Percentiles rank a stretch among this genome's conserved stretches.
Evolutionary conservation across 2,888 invertebrate species (phyloP).

Genomic region (Ectemnius lituratus): DNA sequence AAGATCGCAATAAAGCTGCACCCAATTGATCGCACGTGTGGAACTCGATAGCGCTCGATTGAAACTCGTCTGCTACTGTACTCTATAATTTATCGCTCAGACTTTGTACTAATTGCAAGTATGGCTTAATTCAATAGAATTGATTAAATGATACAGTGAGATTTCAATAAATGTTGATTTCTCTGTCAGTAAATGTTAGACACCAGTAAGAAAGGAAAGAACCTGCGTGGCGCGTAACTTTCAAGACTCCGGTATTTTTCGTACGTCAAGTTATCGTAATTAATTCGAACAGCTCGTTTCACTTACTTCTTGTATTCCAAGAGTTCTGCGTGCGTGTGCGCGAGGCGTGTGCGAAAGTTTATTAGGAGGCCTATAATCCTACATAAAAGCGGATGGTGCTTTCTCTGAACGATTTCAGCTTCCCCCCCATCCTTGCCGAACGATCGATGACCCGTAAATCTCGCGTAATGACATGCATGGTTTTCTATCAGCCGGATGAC

Average conservation of each 20-base stretch:
- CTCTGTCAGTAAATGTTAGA: not conserved
- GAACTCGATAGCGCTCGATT: too few species aligned
- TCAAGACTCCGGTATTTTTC: not conserved
- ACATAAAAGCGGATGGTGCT: constrained; percentile 60
- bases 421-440: not conserved
- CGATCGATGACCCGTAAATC: constrained; percentile 12
- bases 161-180: not conserved
- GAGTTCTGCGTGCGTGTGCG: not conserved
- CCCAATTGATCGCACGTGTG: too few species aligned
- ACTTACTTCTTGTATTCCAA: constrained; percentile 2
- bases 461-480: too few species aligned
- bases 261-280: constrained; percentile 19
- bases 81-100: too few species aligned
- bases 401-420: constrained; percentile 51
- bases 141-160: too few species aligned
- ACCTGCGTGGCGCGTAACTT: too few species aligned
- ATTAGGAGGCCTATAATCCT: constrained; percentile 64
- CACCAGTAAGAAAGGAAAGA: not conserved
- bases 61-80: too few species aligned
- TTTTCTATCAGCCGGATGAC: too few species aligned
- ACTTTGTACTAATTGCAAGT: too few species aligned
- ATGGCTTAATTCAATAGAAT: too few species aligned
- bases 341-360: constrained; percentile 54
- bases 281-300: constrained; percentile 22
- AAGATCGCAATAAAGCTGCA: too few species aligned